Conservation (phyloP, 1,140 invertebrate species). For the Danaus plexippus region DNA sequence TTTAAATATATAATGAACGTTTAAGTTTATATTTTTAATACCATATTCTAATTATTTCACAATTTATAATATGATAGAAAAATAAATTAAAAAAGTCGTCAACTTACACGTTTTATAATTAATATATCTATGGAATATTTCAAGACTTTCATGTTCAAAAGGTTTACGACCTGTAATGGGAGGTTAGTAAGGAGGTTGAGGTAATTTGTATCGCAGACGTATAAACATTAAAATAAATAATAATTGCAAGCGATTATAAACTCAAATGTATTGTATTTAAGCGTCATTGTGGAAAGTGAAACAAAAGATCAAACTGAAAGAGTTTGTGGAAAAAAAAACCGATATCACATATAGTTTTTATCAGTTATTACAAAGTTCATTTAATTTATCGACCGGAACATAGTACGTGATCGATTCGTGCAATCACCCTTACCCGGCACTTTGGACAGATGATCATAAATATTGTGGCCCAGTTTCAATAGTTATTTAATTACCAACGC, state of each 20-base stretch:
- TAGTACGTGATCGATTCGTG: conserved; percentile 29
- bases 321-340: not conserved
- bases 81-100: not conserved
- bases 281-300: not conserved
- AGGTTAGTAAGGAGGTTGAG: conserved; percentile 1
- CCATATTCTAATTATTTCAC: not conserved
- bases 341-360: conserved; percentile 1
- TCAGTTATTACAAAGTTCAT: conserved; percentile 30
- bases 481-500: too few relatives aligned
- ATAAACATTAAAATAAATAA: not conserved
- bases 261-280: not conserved
- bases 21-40: not conserved
- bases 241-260: conserved; percentile 6
- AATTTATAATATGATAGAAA: too few relatives aligned
- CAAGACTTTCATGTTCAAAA: conserved; percentile 13
- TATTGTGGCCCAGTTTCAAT: too few relatives aligned
- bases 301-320: not conserved
- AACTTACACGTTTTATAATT: not conserved
- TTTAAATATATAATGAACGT: not conserved
- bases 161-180: conserved; percentile 8
- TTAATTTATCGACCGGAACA: conserved; percentile 31
- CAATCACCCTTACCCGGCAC: conserved; percentile 4
- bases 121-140: not conserved
- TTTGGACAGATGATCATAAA: conserved; percentile 4
- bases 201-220: conserved; percentile 3